Percentiles rank a stretch among this genome's conserved stretches.
These are phyloP conservation scores for Sarcophaga variegata DNA, from an alignment of 2,888 invertebrate genomes.

Conservation along the genomic window DNA sequence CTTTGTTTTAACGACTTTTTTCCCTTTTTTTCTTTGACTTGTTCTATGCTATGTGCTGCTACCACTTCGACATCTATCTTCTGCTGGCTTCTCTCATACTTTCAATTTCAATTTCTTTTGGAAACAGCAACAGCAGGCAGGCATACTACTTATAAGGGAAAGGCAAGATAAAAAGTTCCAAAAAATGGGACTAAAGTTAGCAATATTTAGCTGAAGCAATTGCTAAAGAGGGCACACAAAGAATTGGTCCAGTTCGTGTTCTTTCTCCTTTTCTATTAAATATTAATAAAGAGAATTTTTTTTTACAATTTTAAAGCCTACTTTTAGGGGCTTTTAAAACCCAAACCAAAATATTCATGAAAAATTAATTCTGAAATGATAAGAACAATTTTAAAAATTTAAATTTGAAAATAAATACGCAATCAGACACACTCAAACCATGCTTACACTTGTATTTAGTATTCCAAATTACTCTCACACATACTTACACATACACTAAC, in stretches of 20 bases:
- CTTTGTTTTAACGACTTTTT: neutral
- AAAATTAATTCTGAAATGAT: constrained; percentile 10
- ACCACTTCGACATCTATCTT: no score
- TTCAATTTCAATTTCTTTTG: neutral
- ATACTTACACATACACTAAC: constrained; percentile 1
- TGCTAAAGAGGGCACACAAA: neutral
- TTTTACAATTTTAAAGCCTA: constrained; percentile 22
- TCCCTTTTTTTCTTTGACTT: neutral
- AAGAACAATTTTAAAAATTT: constrained; percentile 22
- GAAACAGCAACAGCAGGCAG: neutral
- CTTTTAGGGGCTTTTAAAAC: neutral
- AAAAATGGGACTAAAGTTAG: neutral
- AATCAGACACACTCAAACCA: neutral
- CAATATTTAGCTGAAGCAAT: neutral
- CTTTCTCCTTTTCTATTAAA: neutral
- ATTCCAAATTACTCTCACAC: neutral
- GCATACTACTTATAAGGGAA: neutral
- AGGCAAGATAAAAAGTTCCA: neutral
- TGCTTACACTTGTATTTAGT: no score
- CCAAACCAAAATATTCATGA: neutral
- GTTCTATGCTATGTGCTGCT: neutral
- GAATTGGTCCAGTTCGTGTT: neutral
- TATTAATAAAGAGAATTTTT: neutral
- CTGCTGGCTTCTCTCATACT: neutral
- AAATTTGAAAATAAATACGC: constrained; percentile 16